Evolutionary conservation across 2,797 vertebrate species (phyloP).

Genomic region (Notolabrus celidotus): DNA sequence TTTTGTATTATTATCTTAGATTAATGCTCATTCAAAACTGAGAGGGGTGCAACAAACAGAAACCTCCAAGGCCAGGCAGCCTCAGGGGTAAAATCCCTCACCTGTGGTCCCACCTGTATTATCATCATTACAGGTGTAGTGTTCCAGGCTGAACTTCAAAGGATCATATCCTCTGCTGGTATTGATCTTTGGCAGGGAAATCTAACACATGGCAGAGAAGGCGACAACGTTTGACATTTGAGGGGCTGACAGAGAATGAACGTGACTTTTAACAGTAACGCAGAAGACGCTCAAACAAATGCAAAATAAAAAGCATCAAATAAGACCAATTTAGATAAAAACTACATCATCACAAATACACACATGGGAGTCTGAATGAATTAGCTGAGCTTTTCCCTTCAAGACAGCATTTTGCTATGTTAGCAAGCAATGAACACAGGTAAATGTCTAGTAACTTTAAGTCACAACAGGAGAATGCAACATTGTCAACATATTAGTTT

Average conservation of each 20-base stretch:
- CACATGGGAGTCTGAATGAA: too few relatives aligned
- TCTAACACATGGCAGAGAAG: slow-evolving; percentile 75
- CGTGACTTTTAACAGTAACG: slow-evolving; percentile 13
- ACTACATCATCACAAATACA: too few relatives aligned
- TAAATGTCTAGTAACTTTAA: too few relatives aligned
- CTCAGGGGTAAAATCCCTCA: slow-evolving; percentile 32
- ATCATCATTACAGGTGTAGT: slow-evolving; percentile 68
- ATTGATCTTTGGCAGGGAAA: slow-evolving; percentile 83
- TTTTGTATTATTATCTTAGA: not conserved
- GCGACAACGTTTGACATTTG: slow-evolving; percentile 15
- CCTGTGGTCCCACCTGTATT: slow-evolving; percentile 54
- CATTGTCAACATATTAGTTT: too few relatives aligned
- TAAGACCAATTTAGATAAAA: not conserved
- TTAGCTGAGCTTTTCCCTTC: too few relatives aligned
- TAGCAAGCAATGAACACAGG: too few relatives aligned
- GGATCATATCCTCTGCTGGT: slow-evolving; percentile 85
- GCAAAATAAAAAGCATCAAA: not conserved
- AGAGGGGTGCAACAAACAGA: slow-evolving; percentile 11
- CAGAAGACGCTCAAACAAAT: not conserved
- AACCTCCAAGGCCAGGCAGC: slow-evolving; percentile 12
- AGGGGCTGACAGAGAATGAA: slow-evolving; percentile 12
- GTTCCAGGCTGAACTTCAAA: slow-evolving; percentile 86
- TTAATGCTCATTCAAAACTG: not conserved
- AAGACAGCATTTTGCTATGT: not conserved
- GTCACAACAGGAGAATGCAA: too few relatives aligned